A percentile compares a stretch with the other conserved stretches of the same genome.
Conservation (phyloP, 2,888 invertebrate species). For the Diadegma fenestrale region DNA sequence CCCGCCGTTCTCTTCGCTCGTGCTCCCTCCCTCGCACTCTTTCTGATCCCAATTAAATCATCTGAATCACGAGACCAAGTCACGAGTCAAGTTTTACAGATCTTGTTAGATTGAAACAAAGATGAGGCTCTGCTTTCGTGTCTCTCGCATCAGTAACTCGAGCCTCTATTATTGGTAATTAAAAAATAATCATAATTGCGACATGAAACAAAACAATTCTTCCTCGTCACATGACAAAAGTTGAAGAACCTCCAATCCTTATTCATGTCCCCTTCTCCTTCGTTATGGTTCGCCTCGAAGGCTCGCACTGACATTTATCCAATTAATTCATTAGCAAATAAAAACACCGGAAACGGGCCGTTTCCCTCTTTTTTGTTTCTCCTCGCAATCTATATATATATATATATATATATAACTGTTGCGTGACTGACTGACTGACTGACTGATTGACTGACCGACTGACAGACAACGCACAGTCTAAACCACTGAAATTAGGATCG, state of each 20-base stretch:
- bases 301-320: slow-evolving; percentile 16
- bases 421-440: no score
- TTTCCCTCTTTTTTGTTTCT: background rate
- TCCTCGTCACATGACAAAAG: slow-evolving; percentile 29
- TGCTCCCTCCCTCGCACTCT: background rate
- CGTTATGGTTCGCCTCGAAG: slow-evolving; percentile 1
- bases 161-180: background rate
- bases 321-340: background rate
- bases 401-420: no score
- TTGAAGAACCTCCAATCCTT: slow-evolving; percentile 64
- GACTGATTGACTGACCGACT: no score
- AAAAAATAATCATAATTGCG: slow-evolving; percentile 13
- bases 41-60: slow-evolving; percentile 69
- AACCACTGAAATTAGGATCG: no score
- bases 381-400: no score
- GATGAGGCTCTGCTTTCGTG: slow-evolving; percentile 43
- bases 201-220: slow-evolving; percentile 2
- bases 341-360: background rate
- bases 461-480: no score
- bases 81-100: slow-evolving; percentile 69
- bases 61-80: slow-evolving; percentile 63
- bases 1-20: slow-evolving; percentile 43
- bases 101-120: slow-evolving; percentile 47
- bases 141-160: background rate
- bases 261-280: slow-evolving; percentile 30